Percentiles rank a stretch among this genome's conserved stretches.
phyloP scores from a whole-genome alignment of 2,888 invertebrate species.

The Hetaerina titia region DNA sequence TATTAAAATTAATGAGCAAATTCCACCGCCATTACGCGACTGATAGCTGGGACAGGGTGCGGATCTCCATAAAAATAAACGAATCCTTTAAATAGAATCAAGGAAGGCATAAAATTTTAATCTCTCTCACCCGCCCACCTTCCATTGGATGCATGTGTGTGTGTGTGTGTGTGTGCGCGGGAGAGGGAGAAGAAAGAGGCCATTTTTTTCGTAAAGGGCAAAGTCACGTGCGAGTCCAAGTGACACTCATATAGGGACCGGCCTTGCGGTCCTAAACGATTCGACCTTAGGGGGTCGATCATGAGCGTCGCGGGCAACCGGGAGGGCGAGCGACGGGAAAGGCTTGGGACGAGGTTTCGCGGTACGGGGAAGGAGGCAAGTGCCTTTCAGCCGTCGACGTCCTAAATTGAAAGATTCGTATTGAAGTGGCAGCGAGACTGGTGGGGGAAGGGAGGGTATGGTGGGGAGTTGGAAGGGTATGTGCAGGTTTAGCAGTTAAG shows the following conservation, averaged over 20 bases:
- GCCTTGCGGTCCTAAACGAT: not conserved
- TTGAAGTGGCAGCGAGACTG: not conserved
- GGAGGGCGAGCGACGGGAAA: not conserved
- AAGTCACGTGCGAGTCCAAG: conserved; percentile 15
- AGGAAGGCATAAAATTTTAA: conserved; percentile 7
- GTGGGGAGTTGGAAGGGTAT: not conserved
- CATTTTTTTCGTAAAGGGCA: not conserved
- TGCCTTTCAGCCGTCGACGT: not conserved
- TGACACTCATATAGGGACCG: not conserved
- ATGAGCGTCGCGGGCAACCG: not conserved
- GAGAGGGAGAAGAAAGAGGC: not conserved
- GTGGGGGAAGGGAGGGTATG: not conserved
- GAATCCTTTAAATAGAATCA: not conserved
- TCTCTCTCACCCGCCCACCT: not conserved
- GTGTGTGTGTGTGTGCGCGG: not conserved
- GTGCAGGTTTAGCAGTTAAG: not conserved
- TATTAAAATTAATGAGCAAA: conserved; percentile 27
- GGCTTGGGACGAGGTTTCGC: not conserved
- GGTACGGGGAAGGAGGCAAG: not conserved
- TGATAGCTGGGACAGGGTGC: not conserved
- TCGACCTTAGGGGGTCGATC: not conserved
- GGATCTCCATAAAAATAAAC: not conserved
- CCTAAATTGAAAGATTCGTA: conserved; percentile 49
- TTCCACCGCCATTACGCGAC: not conserved
- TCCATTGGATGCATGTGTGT: not conserved